Evolutionary conservation across 2,797 vertebrate species (phyloP).

Genomic region (Simalia tracyae): DNA sequence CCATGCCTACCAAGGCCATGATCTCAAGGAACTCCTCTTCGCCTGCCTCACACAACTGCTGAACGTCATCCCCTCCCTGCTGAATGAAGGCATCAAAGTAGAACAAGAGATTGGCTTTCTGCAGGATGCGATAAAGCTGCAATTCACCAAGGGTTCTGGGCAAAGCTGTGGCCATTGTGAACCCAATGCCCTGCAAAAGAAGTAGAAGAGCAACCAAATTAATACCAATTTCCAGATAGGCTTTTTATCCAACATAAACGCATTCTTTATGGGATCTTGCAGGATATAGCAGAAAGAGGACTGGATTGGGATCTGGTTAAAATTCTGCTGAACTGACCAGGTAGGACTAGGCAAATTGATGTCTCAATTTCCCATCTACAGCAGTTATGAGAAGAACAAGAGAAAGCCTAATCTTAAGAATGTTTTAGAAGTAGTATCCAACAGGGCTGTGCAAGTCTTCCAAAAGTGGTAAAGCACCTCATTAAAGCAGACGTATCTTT

Average conservation of each 20-base stretch:
- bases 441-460: neutral
- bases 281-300: neutral
- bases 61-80: constrained; percentile 96
- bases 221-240: constrained; percentile 12
- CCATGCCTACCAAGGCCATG: constrained; percentile 98
- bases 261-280: neutral
- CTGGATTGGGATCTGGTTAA: neutral
- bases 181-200: constrained; percentile 61
- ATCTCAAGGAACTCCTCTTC: constrained; percentile 99
- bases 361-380: neutral
- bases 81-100: constrained; percentile 99
- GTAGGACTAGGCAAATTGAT: neutral
- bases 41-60: constrained; percentile 96
- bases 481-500: neutral
- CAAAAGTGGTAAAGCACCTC: neutral
- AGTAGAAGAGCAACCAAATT: constrained; percentile 6
- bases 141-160: constrained; percentile 96
- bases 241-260: neutral
- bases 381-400: neutral
- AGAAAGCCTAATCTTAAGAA: neutral
- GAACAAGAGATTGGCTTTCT: constrained; percentile 95
- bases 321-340: neutral
- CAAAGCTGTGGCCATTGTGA: constrained; percentile 92
- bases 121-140: constrained; percentile 95
- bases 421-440: neutral